These are phyloP conservation scores for Himalopsyche phryganea DNA, from an alignment of 1,140 invertebrate genomes.

Conservation along the genomic window DNA sequence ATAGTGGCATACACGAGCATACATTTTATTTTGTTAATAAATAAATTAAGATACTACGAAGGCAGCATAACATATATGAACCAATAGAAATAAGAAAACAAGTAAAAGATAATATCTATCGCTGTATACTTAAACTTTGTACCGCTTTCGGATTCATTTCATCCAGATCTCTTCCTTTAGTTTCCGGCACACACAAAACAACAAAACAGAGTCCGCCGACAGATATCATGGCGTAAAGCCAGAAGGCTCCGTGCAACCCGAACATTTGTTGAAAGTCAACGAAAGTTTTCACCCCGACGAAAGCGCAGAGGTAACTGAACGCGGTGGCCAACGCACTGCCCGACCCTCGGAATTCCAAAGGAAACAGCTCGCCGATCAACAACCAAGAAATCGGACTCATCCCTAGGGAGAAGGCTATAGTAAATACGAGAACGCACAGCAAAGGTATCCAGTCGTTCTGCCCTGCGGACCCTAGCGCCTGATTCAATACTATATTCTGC, in stretches of 20 bases:
- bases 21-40: too few relatives aligned
- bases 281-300: slow-evolving; percentile 89
- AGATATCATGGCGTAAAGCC: slow-evolving; percentile 84
- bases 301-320: slow-evolving; percentile 85
- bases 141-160: slow-evolving; percentile 78
- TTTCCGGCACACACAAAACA: slow-evolving; percentile 86
- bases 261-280: slow-evolving; percentile 75
- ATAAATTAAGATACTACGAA: too few relatives aligned
- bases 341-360: slow-evolving; percentile 78
- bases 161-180: slow-evolving; percentile 82
- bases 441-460: slow-evolving; percentile 79
- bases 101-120: too few relatives aligned
- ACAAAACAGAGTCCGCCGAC: slow-evolving; percentile 82
- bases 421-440: slow-evolving; percentile 77
- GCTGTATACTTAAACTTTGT: slow-evolving; percentile 46
- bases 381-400: slow-evolving; percentile 91
- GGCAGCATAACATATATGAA: too few relatives aligned
- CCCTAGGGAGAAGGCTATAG: slow-evolving; percentile 81
- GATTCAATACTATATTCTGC: slow-evolving; percentile 49
- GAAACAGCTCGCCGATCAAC: slow-evolving; percentile 87
- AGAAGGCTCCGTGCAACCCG: slow-evolving; percentile 82
- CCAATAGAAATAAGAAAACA: too few relatives aligned
- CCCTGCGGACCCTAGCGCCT: slow-evolving; percentile 40
- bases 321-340: slow-evolving; percentile 82
- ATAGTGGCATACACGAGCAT: too few relatives aligned